Base-by-base conservation (phyloP, 1,140 invertebrate species). In the Harpegnathos saltator region DNA sequence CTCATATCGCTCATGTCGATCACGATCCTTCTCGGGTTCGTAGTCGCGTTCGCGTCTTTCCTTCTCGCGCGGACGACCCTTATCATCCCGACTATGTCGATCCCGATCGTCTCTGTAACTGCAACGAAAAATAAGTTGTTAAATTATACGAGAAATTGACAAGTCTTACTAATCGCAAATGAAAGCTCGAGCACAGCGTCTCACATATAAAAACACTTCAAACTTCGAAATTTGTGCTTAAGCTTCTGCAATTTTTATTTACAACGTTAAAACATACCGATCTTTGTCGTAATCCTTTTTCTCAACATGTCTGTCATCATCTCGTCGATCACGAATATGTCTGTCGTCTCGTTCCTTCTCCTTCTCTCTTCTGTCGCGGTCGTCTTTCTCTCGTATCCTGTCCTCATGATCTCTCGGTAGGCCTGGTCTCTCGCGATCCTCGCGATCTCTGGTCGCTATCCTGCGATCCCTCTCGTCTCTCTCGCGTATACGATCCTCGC, bases 231-330 rank as follows among this genome's bases (percentile, higher is more conserved):
- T 52, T 29, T 19, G 50, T 65, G 29, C 33, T 19, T 22, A 19
- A 11, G 33, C 14, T 58, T 24, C 2, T 72, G 33, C 22, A 38
- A 72, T 2, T 71, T 29, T 69, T n/a, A n/a, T n/a, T 9, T 44
- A 22, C 14, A 59, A 3, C 26, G n/a, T 33, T 44, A 33, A 1
- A 24, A 83, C 85, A 26, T 75, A 93, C 93, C 93, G 91, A 61
- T 94, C 93, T 89, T 93, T 93, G 2, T 94, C 93, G 80, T 93
- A 92, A 83, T 94, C 91, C 73, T 89, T 89, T 68, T 91, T 93
- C 12, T 92, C 90, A 19, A 86, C n/a, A 12, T 85, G 81, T 62
- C 89, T 90, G 26, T 94, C 91, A 3, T 91, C 92, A 4, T 93
- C 91, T 24, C 92, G 89, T 61, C 91, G 91, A 85, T 94, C 93